Base-by-base conservation (phyloP, 2,888 invertebrate genomes). In the Eupithecia centaureata region DNA sequence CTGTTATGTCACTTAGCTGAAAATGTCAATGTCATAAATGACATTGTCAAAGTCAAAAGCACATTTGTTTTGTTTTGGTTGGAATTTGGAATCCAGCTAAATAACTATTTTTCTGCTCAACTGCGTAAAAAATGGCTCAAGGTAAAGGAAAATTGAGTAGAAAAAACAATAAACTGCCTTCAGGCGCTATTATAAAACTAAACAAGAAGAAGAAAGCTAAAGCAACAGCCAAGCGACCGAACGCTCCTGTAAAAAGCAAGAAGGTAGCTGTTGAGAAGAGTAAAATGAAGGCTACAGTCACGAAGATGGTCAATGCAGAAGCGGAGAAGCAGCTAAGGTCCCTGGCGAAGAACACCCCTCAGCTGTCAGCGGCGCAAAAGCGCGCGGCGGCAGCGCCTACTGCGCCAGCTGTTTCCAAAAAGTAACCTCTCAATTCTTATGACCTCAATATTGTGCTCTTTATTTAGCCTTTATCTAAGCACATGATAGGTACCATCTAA, bases 251-350 rank as follows among this genome's bases (percentile, higher is more conserved):
- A 25, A 94, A 94, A 67, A 94, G 95, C 42, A 96, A 96, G 79
- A 94, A 95, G 15, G 59, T 68, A 77, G 93, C 93, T 66, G 87
- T 94, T 61, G 95, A 95, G 80, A 85, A 94, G 0, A 94, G 94
- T 75, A 96, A 95, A 79, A 89, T 96, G 82, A 96, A 96, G 79
- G 94, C 94, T 72, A 93, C 94, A 64, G 94, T 96, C 15, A 94
- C 95, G 7, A 96, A 95, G 86, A 95, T 95, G 81, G 95, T 96
- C n/a, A 96, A 96, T 80, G 95, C 94, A 78, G 93, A 95, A 2
- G 94, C 95, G 61, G 96, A 96, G 82, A 86, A 95, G 73, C 95
- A 96, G 84, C 89, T 96, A 57, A 86, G 96, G 61, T 92, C 95
- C 1, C 84, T 93, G 67, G 95, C 95, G 0, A 86, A 87, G 27